Base-by-base conservation (phyloP, 2,888 invertebrate species). In the Dicroscelio sp. region DNA sequence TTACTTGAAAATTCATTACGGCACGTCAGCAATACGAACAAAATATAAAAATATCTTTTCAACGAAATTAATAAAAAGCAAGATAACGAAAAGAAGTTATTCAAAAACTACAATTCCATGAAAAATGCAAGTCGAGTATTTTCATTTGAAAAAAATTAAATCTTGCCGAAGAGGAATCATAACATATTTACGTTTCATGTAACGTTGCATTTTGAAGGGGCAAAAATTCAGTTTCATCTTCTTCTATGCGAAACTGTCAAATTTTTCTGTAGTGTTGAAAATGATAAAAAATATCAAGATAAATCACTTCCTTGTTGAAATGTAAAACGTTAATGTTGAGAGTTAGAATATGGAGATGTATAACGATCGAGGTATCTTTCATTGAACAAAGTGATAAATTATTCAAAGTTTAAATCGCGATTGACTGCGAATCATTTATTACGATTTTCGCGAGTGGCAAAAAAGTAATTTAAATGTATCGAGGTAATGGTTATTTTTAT, bases 311-410 rank as follows among this genome's bases (percentile, higher is more conserved):
- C 20, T 31, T 30, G 58, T 52, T 73, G 75, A 63, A 65, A 65
- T 71, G 58, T 43, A 71, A 83, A 60, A 8, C 60, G 75, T 63
- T 84, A 75, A 84, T 75, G 83, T 84, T 60, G 83, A 65, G 69
- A 35, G 43, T 63, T 65, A 33, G 48, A 75, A 75, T 52, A 65
- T 65, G 83, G 58, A 65, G 43, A 83, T 83, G 27, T 69, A 23
- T 58, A 69, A 69, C 38, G 58, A 83, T 60, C 60, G 31, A 1
- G 82, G 20, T 71, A 60, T 60, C 60, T 58, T 63, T 43, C 23
- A 71, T 43, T 75, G 75, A 71, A 71, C 25, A 25, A 33, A 12
- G 33, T 38, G 73, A 84, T 75, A 75, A 73, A 84, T 84, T 84
- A 75, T 84, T 73, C 65, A 65, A 65, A 63, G 63, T 75, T 65